These are phyloP conservation scores for Ryuthela nishihirai DNA, from an alignment of 2,888 invertebrate species.

Conservation along the genomic window DNA sequence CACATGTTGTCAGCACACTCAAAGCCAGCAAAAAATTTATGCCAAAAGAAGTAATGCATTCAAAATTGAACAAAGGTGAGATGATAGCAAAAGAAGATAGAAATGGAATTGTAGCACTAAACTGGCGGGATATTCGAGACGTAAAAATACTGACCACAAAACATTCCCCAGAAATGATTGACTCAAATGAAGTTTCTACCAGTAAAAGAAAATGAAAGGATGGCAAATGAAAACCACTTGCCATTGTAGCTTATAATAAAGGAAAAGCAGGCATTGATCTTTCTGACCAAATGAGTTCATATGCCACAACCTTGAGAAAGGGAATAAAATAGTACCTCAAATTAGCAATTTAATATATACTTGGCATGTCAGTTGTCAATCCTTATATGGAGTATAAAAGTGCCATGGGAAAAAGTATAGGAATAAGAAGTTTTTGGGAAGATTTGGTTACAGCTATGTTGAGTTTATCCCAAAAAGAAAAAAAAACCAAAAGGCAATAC, in stretches of 20 bases:
- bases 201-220: too few relatives aligned
- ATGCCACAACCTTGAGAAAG: conserved; percentile 45
- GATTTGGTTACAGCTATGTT: too few relatives aligned
- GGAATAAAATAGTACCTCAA: conserved; percentile 49
- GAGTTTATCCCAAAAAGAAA: too few relatives aligned
- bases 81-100: conserved; percentile 7
- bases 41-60: conserved; percentile 8
- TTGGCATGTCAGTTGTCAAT: conserved; percentile 47
- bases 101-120: conserved; percentile 10
- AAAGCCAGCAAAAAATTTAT: conserved; percentile 1
- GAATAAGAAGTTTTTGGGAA: too few relatives aligned
- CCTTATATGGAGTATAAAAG: too few relatives aligned
- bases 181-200: too few relatives aligned
- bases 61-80: conserved; percentile 11
- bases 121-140: conserved; percentile 13
- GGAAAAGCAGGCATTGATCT: conserved; percentile 47
- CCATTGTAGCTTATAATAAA: conserved; percentile 46
- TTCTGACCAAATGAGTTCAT: conserved; percentile 46
- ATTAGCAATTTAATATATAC: conserved; percentile 46
- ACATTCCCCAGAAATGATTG: conserved; percentile 6
- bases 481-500: too few relatives aligned
- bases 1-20: background rate
- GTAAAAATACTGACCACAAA: conserved; percentile 8
- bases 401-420: too few relatives aligned
- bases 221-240: conserved; percentile 42